phyloP scores from a whole-genome alignment of 2,113 vertebrate species.

The Corythoichthys haematopterus region DNA sequence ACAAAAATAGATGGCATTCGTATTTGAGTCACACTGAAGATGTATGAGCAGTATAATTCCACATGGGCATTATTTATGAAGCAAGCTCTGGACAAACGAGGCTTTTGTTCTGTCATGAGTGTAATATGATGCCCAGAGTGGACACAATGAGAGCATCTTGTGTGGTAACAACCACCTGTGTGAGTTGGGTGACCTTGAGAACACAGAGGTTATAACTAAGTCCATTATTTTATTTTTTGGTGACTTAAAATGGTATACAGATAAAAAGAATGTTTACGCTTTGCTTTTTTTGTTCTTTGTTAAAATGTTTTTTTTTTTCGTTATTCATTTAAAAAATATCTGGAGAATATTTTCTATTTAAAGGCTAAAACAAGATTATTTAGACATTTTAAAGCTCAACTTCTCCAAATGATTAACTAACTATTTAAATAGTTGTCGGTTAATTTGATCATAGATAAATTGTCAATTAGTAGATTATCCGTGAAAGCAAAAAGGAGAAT shows the following conservation, averaged over 20 bases:
- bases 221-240: neutral
- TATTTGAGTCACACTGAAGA: neutral
- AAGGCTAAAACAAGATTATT: no score
- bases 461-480: no score
- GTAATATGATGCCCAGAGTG: constrained; percentile 50
- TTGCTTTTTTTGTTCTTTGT: neutral
- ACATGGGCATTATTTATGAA: neutral
- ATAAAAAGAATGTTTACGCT: neutral
- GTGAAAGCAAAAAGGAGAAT: no score
- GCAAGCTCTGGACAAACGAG: constrained; percentile 12
- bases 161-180: constrained; percentile 27
- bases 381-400: no score
- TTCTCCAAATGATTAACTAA: no score
- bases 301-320: neutral
- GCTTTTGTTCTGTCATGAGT: constrained; percentile 21
- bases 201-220: neutral
- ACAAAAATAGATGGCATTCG: neutral
- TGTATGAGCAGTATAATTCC: neutral
- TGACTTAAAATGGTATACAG: neutral
- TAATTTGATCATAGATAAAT: no score
- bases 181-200: neutral
- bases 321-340: no score
- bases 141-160: constrained; percentile 50
- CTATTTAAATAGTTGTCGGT: no score
- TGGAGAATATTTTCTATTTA: no score